Conservation (phyloP, 37 sponge, comb jelly and placozoan genomes). For the Agelas oroides region DNA sequence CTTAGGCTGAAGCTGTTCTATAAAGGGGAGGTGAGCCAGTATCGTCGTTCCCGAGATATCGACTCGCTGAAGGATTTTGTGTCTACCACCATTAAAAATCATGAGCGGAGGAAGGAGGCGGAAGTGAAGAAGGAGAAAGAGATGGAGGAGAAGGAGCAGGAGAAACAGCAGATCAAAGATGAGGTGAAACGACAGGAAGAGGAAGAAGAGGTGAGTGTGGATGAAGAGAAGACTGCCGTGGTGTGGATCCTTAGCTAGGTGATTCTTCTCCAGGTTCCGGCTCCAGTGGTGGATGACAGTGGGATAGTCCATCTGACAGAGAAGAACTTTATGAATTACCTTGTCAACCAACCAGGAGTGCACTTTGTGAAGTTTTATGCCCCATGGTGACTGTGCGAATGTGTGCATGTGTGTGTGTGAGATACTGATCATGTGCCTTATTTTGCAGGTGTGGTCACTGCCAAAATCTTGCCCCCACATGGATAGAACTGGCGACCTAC, state of each 20-base stretch:
- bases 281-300: slow-evolving; percentile 9
- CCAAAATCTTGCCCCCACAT: slow-evolving; percentile 37
- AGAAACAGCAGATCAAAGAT: neutral
- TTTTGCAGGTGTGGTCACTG: slow-evolving; percentile 67
- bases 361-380: slow-evolving; percentile 70
- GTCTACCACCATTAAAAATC: neutral
- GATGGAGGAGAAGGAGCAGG: neutral
- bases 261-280: too few relatives aligned
- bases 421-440: neutral
- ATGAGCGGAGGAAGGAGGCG: neutral
- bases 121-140: neutral
- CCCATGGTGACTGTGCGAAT: slow-evolving; percentile 47
- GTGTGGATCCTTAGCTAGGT: too few relatives aligned
- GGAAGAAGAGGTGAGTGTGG: neutral
- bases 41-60: slow-evolving; percentile 42
- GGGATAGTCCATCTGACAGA: slow-evolving; percentile 43
- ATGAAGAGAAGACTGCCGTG: neutral
- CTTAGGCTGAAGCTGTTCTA: slow-evolving; percentile 57
- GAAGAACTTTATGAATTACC: neutral
- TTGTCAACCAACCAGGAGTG: slow-evolving; percentile 6
- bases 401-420: neutral
- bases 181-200: neutral
- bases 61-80: slow-evolving; percentile 53
- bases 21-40: neutral
- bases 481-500: slow-evolving; percentile 42